phyloP scores from a whole-genome alignment of 2,797 vertebrate genomes.

The Alexandromys oeconomus region DNA sequence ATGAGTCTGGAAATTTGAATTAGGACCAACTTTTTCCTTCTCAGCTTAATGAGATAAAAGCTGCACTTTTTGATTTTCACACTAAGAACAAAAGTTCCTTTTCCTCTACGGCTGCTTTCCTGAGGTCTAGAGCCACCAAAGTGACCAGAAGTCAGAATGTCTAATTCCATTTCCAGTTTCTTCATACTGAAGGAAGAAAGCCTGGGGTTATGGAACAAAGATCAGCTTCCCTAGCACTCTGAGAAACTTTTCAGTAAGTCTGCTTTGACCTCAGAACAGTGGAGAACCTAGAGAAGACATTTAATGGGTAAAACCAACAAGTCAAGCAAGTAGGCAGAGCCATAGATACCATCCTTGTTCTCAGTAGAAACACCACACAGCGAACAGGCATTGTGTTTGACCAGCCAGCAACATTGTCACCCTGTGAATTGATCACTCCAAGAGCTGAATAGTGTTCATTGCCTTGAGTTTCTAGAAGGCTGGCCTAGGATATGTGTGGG shows the following conservation, averaged over 20 bases:
- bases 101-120: background rate
- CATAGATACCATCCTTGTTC: background rate
- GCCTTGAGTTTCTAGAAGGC: background rate
- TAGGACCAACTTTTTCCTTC: background rate
- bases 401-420: background rate
- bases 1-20: background rate
- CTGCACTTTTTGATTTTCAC: background rate
- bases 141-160: background rate
- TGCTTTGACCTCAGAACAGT: background rate
- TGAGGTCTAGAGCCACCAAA: background rate
- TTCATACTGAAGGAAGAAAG: background rate
- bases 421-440: background rate
- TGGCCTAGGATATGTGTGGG: background rate
- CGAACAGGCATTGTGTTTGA: background rate
- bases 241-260: background rate
- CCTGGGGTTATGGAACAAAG: background rate
- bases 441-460: background rate
- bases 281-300: background rate
- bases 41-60: background rate
- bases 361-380: background rate
- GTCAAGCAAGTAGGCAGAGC: background rate
- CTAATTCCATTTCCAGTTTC: background rate
- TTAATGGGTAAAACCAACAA: background rate
- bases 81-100: background rate
- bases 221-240: background rate